phyloP scores from a whole-genome alignment of 2,113 vertebrate genomes.

The Vimba vimba region DNA sequence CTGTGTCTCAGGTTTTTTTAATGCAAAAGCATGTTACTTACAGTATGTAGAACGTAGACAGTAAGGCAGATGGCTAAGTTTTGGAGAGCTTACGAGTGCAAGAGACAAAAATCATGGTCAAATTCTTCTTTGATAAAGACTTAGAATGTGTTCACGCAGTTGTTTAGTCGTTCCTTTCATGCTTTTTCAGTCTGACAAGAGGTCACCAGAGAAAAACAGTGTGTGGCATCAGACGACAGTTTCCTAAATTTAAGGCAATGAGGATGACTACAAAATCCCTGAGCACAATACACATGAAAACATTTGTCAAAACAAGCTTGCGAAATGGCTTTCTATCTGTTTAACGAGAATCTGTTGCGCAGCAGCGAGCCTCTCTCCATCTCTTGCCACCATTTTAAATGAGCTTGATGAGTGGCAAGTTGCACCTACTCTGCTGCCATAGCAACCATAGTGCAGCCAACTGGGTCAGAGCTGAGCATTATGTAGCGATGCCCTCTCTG shows the following conservation, averaged over 20 bases:
- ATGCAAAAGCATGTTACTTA: not conserved
- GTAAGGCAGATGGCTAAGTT: not conserved
- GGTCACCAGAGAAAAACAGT: not conserved
- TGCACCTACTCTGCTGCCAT: conserved; percentile 61
- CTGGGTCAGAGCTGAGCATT: conserved; percentile 56
- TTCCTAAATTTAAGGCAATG: conserved; percentile 18
- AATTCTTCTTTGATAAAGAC: not conserved
- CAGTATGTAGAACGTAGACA: not conserved
- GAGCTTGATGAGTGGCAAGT: conserved; percentile 62
- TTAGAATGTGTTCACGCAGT: not conserved
- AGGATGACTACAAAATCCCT: not conserved
- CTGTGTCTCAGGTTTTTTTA: not conserved
- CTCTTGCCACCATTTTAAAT: conserved; percentile 59
- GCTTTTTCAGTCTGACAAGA: conserved; percentile 3
- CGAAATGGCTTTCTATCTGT: conserved; percentile 20
- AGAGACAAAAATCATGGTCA: not conserved
- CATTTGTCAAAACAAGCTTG: not conserved
- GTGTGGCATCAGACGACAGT: not conserved
- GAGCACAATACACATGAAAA: not conserved
- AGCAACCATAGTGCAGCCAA: conserved; percentile 59
- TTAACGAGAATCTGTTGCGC: not conserved
- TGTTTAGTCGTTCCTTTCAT: not conserved
- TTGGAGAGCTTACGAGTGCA: not conserved
- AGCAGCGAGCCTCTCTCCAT: conserved; percentile 24
- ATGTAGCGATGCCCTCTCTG: conserved; percentile 42